phyloP scores from a whole-genome alignment of 2,113 vertebrate genomes.

The Panurus biarmicus region DNA sequence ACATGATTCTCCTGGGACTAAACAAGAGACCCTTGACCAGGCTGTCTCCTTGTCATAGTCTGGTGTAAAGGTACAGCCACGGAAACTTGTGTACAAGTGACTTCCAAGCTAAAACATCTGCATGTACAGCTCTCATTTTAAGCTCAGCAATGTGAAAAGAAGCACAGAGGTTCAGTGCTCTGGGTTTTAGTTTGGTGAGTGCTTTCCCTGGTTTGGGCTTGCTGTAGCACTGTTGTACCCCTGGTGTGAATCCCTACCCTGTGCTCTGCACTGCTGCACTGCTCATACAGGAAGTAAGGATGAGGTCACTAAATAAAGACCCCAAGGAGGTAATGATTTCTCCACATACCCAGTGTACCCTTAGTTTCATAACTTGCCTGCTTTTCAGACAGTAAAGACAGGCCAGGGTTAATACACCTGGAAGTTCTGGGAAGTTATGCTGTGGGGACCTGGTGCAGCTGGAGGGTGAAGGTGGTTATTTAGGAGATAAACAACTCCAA shows the following conservation, averaged over 20 bases:
- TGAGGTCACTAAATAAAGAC: not conserved
- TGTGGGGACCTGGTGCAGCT: not conserved
- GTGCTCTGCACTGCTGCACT: not conserved
- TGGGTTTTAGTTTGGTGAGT: not conserved
- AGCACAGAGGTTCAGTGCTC: not conserved
- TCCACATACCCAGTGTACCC: not conserved
- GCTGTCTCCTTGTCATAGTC: not conserved
- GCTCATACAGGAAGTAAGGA: not conserved
- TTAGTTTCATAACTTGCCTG: not conserved
- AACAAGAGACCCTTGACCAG: not conserved
- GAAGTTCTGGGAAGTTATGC: not conserved
- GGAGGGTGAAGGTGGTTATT: not conserved
- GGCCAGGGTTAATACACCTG: not conserved
- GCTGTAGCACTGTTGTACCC: not conserved
- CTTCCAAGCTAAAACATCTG: not conserved
- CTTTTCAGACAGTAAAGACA: not conserved
- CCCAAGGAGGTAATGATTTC: not conserved
- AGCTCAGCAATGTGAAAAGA: not conserved
- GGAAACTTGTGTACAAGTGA: not conserved
- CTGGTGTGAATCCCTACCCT: not conserved
- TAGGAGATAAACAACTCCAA: not conserved
- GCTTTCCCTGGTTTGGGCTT: not conserved
- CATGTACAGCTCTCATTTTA: rapidly evolving
- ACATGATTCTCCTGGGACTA: rapidly evolving
- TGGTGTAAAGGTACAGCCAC: not conserved